A percentile compares a stretch with the other conserved stretches of the same genome.
Conservation (phyloP, 2,113 vertebrate genomes). For the Gymnarchus niloticus region DNA sequence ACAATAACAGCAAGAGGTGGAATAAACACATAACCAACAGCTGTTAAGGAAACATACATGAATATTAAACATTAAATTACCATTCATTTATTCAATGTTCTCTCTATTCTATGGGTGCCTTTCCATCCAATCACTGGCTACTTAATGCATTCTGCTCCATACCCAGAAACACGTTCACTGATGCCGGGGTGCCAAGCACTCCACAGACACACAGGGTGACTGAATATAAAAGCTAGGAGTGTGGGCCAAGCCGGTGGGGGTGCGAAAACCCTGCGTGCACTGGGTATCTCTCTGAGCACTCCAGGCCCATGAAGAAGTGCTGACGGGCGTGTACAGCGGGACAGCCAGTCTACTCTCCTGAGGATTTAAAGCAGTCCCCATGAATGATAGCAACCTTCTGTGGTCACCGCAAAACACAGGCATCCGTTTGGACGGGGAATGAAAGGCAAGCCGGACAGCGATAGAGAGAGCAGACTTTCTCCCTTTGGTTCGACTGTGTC, state of each 20-base stretch:
- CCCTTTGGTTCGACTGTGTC: neutral
- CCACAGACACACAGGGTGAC: neutral
- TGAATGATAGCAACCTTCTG: neutral
- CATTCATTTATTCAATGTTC: neutral
- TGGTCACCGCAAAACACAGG: neutral
- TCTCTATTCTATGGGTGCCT: neutral
- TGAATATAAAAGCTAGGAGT: neutral
- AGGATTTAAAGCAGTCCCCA: neutral
- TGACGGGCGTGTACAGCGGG: neutral
- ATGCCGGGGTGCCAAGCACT: neutral
- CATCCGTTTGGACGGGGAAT: neutral
- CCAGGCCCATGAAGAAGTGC: neutral
- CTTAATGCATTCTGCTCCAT: neutral
- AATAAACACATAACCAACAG: neutral
- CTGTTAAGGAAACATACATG: neutral
- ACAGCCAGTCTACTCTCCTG: neutral
- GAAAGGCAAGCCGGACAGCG: neutral
- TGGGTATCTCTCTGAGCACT: neutral
- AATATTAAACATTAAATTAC: constrained; percentile 8
- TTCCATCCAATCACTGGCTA: neutral
- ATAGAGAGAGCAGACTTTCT: neutral
- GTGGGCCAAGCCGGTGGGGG: neutral
- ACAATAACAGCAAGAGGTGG: neutral
- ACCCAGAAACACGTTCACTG: neutral
- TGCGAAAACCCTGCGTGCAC: neutral